phyloP scores from a whole-genome alignment of 1,140 invertebrate genomes.

The Zaprionus gabonicus region DNA sequence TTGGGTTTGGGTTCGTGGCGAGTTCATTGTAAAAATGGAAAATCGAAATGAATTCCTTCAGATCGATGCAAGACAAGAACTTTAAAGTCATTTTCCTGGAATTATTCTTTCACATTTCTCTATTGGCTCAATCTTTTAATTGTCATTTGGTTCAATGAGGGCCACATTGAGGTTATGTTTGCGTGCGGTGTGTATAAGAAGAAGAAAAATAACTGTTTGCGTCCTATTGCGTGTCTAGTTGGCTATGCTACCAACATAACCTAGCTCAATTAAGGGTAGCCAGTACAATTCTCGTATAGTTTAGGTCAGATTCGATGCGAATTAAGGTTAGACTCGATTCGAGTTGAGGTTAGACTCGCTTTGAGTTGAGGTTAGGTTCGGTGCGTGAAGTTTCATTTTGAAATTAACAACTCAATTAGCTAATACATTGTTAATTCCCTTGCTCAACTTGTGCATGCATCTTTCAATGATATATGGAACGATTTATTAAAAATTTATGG shows the following conservation, averaged over 20 bases:
- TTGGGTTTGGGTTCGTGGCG: not conserved
- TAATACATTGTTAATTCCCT: not conserved
- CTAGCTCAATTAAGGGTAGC: conserved; percentile 47
- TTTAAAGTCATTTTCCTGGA: conserved; percentile 50
- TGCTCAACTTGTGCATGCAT: not conserved
- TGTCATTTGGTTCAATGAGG: conserved; percentile 64
- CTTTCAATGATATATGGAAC: too few relatives aligned
- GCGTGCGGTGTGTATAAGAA: conserved; percentile 39
- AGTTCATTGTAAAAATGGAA: conserved; percentile 38
- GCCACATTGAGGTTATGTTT: conserved; percentile 37
- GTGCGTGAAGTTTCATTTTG: not conserved
- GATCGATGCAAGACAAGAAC: conserved; percentile 37
- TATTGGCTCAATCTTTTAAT: conserved; percentile 14
- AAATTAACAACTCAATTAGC: conserved; percentile 57
- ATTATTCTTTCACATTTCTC: conserved; percentile 25
- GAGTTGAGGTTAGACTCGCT: too few relatives aligned
- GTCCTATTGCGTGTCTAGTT: conserved; percentile 50
- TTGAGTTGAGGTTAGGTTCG: not conserved
- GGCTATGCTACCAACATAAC: conserved; percentile 69
- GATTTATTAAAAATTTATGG: too few relatives aligned
- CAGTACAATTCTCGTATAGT: not conserved
- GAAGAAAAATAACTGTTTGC: too few relatives aligned
- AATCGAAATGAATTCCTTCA: conserved; percentile 29
- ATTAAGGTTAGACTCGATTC: not conserved
- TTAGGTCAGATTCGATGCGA: not conserved